phyloP scores from a whole-genome alignment of 2,888 invertebrate genomes.

The Pandemis heparana region DNA sequence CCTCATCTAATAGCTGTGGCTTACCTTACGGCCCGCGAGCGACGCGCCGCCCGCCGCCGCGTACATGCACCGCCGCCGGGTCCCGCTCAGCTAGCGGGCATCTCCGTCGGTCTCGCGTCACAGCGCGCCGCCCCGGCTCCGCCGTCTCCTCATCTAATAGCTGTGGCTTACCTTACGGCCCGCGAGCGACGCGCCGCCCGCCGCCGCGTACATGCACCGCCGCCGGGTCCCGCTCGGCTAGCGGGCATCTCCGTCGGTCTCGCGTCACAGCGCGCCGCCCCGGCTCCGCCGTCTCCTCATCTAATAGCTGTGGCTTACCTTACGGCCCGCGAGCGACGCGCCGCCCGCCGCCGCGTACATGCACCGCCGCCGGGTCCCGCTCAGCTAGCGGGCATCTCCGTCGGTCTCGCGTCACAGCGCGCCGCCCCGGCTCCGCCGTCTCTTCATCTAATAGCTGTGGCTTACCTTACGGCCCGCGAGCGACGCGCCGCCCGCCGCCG shows the following conservation, averaged over 20 bases:
- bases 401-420: conserved; percentile 88
- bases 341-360: no score
- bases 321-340: conserved; percentile 91
- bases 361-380: conserved; percentile 33
- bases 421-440: no score
- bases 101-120: conserved; percentile 87
- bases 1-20: no score
- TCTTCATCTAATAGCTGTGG: no score
- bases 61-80: no score
- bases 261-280: conserved; percentile 87
- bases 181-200: conserved; percentile 86
- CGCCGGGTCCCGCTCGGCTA: conserved; percentile 48
- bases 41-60: conserved; percentile 63
- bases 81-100: conserved; percentile 53
- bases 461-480: conserved; percentile 92
- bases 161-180: conserved; percentile 88
- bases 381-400: conserved; percentile 64
- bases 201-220: no score
- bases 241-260: conserved; percentile 66
- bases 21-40: conserved; percentile 92
- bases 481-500: conserved; percentile 90
- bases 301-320: conserved; percentile 84
- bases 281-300: no score
- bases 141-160: no score
- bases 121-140: conserved; percentile 78